Conservation (phyloP, 2,797 vertebrate genomes). For the Gymnoscopelus microlampas region DNA sequence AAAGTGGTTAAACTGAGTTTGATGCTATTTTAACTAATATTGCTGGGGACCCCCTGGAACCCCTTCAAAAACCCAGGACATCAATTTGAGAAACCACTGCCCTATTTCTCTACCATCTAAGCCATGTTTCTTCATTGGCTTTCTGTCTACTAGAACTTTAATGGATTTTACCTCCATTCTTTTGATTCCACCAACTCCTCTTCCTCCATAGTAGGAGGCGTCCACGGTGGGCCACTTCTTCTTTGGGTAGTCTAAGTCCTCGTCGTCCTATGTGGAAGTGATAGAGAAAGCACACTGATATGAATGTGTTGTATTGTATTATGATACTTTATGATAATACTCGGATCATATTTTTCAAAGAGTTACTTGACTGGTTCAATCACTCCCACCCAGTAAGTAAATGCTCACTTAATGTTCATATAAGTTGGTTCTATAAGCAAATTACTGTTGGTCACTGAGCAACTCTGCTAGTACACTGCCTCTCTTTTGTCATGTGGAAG, state of each 20-base stretch:
- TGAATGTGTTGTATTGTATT: not conserved
- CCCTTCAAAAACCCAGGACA: no score
- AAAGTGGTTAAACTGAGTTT: no score
- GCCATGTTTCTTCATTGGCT: no score
- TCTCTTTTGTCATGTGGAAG: not conserved
- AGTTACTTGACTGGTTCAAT: not conserved
- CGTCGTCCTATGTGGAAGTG: conserved; percentile 86
- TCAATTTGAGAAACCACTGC: no score
- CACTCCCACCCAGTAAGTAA: not conserved
- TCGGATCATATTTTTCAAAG: no score
- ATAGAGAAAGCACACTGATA: conserved; percentile 1
- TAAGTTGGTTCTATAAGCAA: no score
- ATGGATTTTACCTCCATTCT: conserved; percentile 90
- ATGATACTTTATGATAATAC: no score
- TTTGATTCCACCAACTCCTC: conserved; percentile 97
- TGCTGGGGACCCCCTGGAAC: no score
- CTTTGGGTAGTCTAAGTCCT: conserved; percentile 92
- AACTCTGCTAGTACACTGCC: conserved; percentile 12
- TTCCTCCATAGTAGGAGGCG: conserved; percentile 96
- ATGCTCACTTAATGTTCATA: no score
- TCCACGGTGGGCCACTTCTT: conserved; percentile 99
- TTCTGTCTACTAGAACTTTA: not conserved
- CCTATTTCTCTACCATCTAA: no score
- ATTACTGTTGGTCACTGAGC: conserved; percentile 10
- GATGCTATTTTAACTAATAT: no score